Evolutionary conservation across 2,113 vertebrate genomes (phyloP).

Genomic region (Lates calcarifer): DNA sequence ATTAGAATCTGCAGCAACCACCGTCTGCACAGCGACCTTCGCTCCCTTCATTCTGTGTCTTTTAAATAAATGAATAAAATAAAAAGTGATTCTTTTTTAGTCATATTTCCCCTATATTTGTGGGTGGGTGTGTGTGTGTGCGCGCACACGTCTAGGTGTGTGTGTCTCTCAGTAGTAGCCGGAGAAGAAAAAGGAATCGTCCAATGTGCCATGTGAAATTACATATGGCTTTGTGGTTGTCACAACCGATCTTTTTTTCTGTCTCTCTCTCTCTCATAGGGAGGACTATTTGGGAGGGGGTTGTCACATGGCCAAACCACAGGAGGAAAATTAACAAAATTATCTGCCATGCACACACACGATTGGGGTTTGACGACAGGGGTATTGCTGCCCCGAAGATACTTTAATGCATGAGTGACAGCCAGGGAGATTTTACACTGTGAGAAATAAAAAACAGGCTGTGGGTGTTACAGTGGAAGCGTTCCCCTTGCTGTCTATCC

Average conservation of each 20-base stretch:
- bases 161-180: background rate
- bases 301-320: slow-evolving; percentile 19
- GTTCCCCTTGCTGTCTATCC: background rate
- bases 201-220: slow-evolving; percentile 32
- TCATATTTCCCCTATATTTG: slow-evolving; percentile 14
- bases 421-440: slow-evolving; percentile 19
- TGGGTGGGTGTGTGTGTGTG: background rate
- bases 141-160: background rate
- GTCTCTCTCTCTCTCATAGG: background rate
- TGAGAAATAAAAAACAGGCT: slow-evolving; percentile 15
- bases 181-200: slow-evolving; percentile 20
- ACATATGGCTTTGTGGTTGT: slow-evolving; percentile 38
- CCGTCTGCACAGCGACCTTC: slow-evolving; percentile 72
- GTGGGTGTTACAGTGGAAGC: slow-evolving; percentile 16
- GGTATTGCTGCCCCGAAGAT: slow-evolving; percentile 1
- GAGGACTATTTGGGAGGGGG: background rate
- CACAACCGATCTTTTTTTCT: slow-evolving; percentile 23
- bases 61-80: slow-evolving; percentile 74
- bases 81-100: slow-evolving; percentile 46
- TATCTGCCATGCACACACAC: slow-evolving; percentile 6
- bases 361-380: slow-evolving; percentile 1
- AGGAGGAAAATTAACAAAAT: slow-evolving; percentile 35
- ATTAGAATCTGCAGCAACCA: slow-evolving; percentile 71
- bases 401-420: slow-evolving; percentile 7
- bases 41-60: slow-evolving; percentile 66